A percentile compares a stretch with the other conserved stretches of the same genome.
Evolutionary conservation across 2,797 vertebrate genomes (phyloP).

Genomic region (Crocodylus rhombifer): DNA sequence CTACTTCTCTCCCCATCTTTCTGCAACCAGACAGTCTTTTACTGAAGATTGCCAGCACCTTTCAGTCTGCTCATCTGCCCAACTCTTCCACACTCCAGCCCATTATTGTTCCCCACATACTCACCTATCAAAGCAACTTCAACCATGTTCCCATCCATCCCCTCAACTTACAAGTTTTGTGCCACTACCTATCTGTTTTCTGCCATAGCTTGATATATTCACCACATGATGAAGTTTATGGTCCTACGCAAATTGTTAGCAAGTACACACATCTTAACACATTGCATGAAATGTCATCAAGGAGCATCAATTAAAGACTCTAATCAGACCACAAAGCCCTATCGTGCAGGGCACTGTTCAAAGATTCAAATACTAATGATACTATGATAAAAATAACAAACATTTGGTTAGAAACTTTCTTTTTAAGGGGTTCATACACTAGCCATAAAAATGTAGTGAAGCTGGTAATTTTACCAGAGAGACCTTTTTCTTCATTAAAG

Average conservation of each 20-base stretch:
- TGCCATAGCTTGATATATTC: background rate
- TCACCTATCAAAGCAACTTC: background rate
- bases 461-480: slow-evolving; percentile 47
- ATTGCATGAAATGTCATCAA: background rate
- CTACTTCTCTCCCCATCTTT: background rate
- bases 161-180: background rate
- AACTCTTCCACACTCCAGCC: background rate
- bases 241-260: background rate
- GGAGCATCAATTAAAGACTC: background rate
- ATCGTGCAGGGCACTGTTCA: fast-evolving
- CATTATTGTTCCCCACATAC: background rate
- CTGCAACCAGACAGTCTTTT: background rate
- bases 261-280: background rate
- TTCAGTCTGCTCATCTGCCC: background rate
- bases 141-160: fast-evolving
- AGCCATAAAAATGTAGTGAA: slow-evolving; percentile 54
- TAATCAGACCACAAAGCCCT: background rate
- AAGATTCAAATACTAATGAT: background rate
- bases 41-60: fast-evolving
- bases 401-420: slow-evolving; percentile 61
- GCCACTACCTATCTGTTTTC: background rate
- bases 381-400: slow-evolving; percentile 68
- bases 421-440: slow-evolving; percentile 50
- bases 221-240: background rate
- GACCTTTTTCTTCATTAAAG: background rate